A percentile compares a stretch with the other conserved stretches of the same genome.
These are phyloP conservation scores for Pseudomugil tenellus DNA, from an alignment of 2,797 vertebrate species.

Conservation along the genomic window DNA sequence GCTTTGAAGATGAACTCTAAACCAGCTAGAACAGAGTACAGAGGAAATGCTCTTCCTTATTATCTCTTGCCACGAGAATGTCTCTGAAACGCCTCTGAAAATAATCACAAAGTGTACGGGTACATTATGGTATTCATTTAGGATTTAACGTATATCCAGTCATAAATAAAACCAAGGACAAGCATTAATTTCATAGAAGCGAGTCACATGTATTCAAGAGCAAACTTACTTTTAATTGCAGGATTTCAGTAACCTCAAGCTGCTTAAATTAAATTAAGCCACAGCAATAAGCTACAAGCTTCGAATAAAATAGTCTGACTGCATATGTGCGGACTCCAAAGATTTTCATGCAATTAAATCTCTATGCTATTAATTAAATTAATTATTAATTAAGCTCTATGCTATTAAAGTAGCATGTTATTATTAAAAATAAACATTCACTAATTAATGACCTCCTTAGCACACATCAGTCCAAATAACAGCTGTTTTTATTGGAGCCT, in stretches of 20 bases:
- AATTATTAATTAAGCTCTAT: too few relatives aligned
- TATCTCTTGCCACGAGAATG: not conserved
- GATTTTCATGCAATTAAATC: slow-evolving; percentile 50
- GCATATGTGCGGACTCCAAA: slow-evolving; percentile 31
- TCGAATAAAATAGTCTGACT: slow-evolving; percentile 10
- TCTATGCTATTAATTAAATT: slow-evolving; percentile 22
- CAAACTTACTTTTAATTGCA: slow-evolving; percentile 33
- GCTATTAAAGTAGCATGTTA: slow-evolving; percentile 20
- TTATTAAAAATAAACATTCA: slow-evolving; percentile 2
- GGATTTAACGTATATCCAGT: not conserved
- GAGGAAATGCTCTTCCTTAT: too few relatives aligned
- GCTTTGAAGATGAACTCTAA: not conserved
- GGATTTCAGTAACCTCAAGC: slow-evolving; percentile 14
- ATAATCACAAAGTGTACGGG: not conserved
- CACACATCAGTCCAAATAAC: slow-evolving; percentile 4
- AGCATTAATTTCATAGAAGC: slow-evolving; percentile 1
- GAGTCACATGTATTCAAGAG: slow-evolving; percentile 9
- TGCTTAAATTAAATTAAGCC: slow-evolving; percentile 15
- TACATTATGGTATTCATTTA: not conserved
- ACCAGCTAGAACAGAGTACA: too few relatives aligned
- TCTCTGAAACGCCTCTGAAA: not conserved
- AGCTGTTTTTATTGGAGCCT: not conserved
- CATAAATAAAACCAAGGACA: not conserved
- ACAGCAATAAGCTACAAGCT: slow-evolving; percentile 41
- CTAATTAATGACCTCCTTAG: not conserved